Conservation (phyloP, 2,888 invertebrate species). For the Agelastica alni region DNA sequence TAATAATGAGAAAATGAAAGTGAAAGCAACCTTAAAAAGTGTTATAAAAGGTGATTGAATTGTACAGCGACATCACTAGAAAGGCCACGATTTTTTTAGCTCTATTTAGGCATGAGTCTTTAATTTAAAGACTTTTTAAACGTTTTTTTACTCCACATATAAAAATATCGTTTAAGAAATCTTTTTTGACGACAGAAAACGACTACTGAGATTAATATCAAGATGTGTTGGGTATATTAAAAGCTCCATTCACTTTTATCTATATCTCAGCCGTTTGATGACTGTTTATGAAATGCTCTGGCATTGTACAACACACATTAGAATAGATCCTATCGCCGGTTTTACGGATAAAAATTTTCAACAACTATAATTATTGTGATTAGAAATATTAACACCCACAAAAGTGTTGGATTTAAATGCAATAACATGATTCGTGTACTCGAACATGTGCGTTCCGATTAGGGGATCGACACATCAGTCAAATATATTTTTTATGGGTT, state of each 20-base stretch:
- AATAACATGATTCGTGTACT: background rate
- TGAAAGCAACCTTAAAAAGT: too few relatives aligned
- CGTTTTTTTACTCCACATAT: too few relatives aligned
- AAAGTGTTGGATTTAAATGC: conserved; percentile 7
- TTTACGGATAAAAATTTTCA: conserved; percentile 13
- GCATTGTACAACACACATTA: conserved; percentile 5
- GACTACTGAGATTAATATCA: conserved; percentile 8
- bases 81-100: too few relatives aligned
- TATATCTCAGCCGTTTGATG: conserved; percentile 6
- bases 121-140: too few relatives aligned
- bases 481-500: too few relatives aligned
- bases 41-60: too few relatives aligned
- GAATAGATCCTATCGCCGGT: conserved; percentile 8
- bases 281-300: conserved; percentile 13
- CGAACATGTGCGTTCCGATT: background rate
- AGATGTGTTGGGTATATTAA: conserved; percentile 2
- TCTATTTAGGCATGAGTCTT: too few relatives aligned
- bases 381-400: conserved; percentile 23
- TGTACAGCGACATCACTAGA: too few relatives aligned
- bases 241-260: conserved; percentile 11
- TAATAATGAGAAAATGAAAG: too few relatives aligned
- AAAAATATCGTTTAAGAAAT: background rate
- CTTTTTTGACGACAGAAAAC: conserved; percentile 1
- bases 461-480: too few relatives aligned
- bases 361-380: conserved; percentile 20